Base-by-base conservation (phyloP, 2,888 invertebrate genomes). In the Operophtera brumata region DNA sequence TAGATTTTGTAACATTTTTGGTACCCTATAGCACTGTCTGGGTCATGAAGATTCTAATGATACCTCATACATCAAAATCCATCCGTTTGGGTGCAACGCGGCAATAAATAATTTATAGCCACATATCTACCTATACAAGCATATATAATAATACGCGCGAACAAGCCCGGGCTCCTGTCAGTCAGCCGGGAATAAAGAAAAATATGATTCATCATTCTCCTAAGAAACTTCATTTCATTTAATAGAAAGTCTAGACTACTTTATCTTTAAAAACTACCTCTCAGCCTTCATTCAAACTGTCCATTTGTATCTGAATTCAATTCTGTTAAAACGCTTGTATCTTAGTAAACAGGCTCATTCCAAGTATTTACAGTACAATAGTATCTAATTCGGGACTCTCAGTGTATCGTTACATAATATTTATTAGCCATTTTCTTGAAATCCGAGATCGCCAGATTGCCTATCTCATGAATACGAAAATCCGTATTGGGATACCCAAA, bases 361-460 rank as follows among this genome's bases (percentile, higher is more conserved):
- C 37, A 44, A 7, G 37, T 51, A 37, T 56, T 57, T 58, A 59
- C 48, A 42, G 14, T 37, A 44, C 43, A 51, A 64, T 63, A 63
- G 40, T 45, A n/a, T n/a, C n/a, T 20, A 63, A 62, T 67, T 65
- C 28, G 46, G 34, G n/a, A 26, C 25, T 8, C n/a, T 25, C 40
- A 30, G 57, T 54, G 53, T 49, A 34, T 35, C 25, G 37, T 44
- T 34, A 26, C 43, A n/a, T n/a, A 11, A 56, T 60, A 59, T 67
- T 59, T 65, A 66, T 66, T 62, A 26, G 32, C 40, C 39, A 52
- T 45, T 53, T 45, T 46, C 7, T 28, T 1, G 32, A 37, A n/a
- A 14, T 30, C n/a, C 10, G 8, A 35, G 32, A 14, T n/a, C 34
- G 14, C 40, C 34, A 47, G 20, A 61, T 52, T 48, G 11, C 49